Percentiles rank a stretch among this genome's conserved stretches.
These are phyloP conservation scores for Ephydatia muelleri DNA, from an alignment of 37 sponge, comb jelly and placozoan genomes.

Conservation along the genomic window DNA sequence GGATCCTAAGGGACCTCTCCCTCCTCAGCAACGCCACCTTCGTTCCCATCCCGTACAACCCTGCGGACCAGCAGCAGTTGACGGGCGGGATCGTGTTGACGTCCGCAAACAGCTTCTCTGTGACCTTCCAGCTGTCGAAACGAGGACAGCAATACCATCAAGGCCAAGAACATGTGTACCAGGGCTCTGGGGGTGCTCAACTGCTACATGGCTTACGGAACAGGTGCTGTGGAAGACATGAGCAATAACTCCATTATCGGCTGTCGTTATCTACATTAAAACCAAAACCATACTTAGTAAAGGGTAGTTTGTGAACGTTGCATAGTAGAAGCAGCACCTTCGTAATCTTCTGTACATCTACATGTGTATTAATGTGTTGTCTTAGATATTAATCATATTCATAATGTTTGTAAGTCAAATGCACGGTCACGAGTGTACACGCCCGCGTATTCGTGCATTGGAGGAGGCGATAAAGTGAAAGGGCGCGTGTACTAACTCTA, in stretches of 20 bases:
- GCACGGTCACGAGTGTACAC: not conserved
- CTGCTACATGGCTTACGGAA: slow-evolving; percentile 78
- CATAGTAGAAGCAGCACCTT: not conserved
- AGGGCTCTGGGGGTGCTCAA: slow-evolving; percentile 36
- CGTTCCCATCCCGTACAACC: slow-evolving; percentile 47
- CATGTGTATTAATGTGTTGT: not conserved
- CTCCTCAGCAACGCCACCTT: slow-evolving; percentile 69
- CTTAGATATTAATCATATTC: not conserved
- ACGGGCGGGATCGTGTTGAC: slow-evolving; percentile 28
- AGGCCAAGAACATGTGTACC: slow-evolving; percentile 79
- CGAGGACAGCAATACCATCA: not conserved
- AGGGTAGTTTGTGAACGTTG: not conserved
- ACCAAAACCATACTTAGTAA: not conserved
- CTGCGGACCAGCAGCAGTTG: slow-evolving; percentile 75
- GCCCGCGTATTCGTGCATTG: too few relatives aligned
- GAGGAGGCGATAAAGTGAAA: not conserved
- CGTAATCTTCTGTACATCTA: not conserved
- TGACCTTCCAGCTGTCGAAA: slow-evolving; percentile 37
- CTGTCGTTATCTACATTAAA: slow-evolving; percentile 33
- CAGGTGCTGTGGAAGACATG: slow-evolving; percentile 84
- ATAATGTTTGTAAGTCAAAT: not conserved
- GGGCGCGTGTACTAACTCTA: not conserved
- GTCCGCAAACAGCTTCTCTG: not conserved
- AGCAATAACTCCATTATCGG: slow-evolving; percentile 67
- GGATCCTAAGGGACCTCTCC: slow-evolving; percentile 42